Evolutionary conservation across 2,888 invertebrate species (phyloP).

Genomic region (Brachyptera putata): DNA sequence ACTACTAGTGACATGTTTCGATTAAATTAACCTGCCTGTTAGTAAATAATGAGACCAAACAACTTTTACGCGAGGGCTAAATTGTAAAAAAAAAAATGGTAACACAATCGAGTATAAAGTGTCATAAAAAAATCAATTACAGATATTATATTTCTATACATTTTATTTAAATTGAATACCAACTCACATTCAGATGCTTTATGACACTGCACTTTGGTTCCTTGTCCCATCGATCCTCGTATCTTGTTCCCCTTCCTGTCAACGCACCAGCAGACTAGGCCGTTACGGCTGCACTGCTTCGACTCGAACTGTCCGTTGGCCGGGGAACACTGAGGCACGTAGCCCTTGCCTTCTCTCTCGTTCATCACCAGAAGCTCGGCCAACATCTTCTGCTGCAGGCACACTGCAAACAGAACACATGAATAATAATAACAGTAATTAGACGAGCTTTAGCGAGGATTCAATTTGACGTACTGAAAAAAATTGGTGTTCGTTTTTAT

Average conservation of each 20-base stretch:
- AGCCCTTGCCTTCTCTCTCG: constrained; percentile 76
- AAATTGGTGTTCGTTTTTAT: too few species aligned
- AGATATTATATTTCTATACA: too few species aligned
- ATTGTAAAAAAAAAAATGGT: too few species aligned
- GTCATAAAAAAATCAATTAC: too few species aligned
- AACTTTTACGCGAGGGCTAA: too few species aligned
- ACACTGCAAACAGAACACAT: constrained; percentile 51
- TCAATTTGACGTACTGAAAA: too few species aligned
- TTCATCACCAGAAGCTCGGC: constrained; percentile 72
- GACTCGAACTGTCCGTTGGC: constrained; percentile 62
- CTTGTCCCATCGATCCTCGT: constrained; percentile 74
- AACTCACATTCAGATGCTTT: constrained; percentile 27
- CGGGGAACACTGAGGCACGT: constrained; percentile 73
- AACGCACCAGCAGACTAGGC: constrained; percentile 85
- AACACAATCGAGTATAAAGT: not conserved
- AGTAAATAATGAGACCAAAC: too few species aligned
- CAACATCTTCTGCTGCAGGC: constrained; percentile 71
- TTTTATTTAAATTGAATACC: not conserved
- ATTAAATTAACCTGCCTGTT: too few species aligned
- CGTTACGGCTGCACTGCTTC: constrained; percentile 78
- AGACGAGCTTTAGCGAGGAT: too few species aligned
- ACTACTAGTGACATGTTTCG: too few species aligned
- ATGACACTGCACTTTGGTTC: constrained; percentile 63
- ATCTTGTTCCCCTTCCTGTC: constrained; percentile 70
- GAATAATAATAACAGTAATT: not conserved